Evolutionary conservation across 2,797 vertebrate species (phyloP).

Genomic region (Pachyuromys duprasi): DNA sequence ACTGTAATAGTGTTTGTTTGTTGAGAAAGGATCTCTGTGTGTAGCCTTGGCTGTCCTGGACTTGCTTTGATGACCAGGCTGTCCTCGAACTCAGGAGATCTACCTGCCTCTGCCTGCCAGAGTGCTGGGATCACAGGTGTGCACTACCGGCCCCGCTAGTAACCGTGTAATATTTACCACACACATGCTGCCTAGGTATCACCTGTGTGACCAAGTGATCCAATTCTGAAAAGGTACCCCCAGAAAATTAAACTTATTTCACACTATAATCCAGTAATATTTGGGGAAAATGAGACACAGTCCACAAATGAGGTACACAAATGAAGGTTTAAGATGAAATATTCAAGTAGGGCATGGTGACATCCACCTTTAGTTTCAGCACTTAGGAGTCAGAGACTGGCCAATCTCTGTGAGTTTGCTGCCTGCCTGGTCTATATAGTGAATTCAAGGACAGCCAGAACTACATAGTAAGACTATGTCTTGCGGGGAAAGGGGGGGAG

Average conservation of each 20-base stretch:
- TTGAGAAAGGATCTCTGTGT: too few relatives aligned
- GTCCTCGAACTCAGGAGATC: too few relatives aligned
- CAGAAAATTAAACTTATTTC: constrained; percentile 4
- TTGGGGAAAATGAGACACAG: constrained; percentile 39
- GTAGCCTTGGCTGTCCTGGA: too few relatives aligned
- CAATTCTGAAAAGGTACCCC: background rate
- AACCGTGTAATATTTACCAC: background rate
- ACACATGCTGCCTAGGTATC: background rate
- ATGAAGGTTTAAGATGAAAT: background rate
- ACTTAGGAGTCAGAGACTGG: background rate
- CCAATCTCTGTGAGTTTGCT: background rate
- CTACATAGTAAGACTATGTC: background rate
- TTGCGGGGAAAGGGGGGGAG: fast-evolving
- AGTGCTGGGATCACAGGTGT: too few relatives aligned
- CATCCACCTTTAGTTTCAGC: background rate
- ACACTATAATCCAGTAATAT: constrained; percentile 6
- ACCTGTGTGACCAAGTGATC: background rate
- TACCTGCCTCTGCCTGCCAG: too few relatives aligned
- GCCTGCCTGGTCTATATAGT: background rate
- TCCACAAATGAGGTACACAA: background rate
- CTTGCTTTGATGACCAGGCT: too few relatives aligned
- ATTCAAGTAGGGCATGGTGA: background rate
- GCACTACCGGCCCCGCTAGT: too few relatives aligned
- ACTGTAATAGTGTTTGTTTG: background rate
- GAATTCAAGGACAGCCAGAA: background rate